Base-by-base conservation (phyloP, 1,140 invertebrate genomes). In the Rhyacophila brunnea region DNA sequence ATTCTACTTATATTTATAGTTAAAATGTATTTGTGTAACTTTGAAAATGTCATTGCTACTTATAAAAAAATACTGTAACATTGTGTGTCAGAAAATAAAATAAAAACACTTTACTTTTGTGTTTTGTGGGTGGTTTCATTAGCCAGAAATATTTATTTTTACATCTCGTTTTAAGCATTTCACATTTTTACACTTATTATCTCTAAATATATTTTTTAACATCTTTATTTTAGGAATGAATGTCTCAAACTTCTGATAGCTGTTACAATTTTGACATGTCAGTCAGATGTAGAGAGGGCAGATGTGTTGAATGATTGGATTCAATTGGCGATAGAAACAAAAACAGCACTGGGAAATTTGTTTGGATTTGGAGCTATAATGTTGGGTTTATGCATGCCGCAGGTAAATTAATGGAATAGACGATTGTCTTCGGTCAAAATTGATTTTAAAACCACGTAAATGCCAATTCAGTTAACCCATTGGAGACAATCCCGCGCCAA, bases 261-360 rank as follows among this genome's bases (percentile, higher is more conserved):
- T 9, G 87, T 93, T 0, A 94, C 91, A 1, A 89, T 97, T 53
- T 72, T 96, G 19, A 93, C 90, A 0, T 91, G 90, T 65, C 80
- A 85, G 19, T 87, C 86, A 1, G 87, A 92, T 45, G 76, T 85
- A 23, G 89, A 91, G 70, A 80, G 93, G 43, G 91, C 93, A 0
- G 84, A 90, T 54, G 87, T 89, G 4, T 80, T 97, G 5, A 90
- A 92, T 70, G 93, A 95, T 69, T 98, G 94, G 95, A 95, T 97
- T 66, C 87, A 93, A 71, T 82, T 96, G 17, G 94, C 95, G 0
- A 85, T 92, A 4, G 93, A 96, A 68, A 89, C 91, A 0, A 95
- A 95, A 78, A 91, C 89, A 0, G 91, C 91, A 0, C 74, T 95
- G 3, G 95, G 95, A 32, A 96, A 98, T 77, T 80, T 96, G 0